Evolutionary conservation across 2,113 vertebrate genomes (phyloP).

Genomic region (Cyprinodon variegatus): DNA sequence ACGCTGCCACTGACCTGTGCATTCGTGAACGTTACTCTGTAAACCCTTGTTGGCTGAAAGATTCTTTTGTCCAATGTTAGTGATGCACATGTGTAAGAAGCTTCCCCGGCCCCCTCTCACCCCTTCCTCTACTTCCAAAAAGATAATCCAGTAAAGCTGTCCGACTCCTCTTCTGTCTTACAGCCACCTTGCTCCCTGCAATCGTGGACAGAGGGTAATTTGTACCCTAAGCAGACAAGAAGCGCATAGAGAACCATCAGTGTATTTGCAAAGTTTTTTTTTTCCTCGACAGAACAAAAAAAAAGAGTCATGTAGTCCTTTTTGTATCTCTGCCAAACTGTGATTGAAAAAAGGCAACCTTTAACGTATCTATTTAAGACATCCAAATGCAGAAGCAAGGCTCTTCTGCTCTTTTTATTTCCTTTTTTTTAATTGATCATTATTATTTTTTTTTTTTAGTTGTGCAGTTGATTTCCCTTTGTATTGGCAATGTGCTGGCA

Average conservation of each 20-base stretch:
- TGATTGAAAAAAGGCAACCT: constrained; percentile 88
- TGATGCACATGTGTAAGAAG: constrained; percentile 91
- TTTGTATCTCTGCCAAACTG: constrained; percentile 94
- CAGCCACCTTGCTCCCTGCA: constrained; percentile 70
- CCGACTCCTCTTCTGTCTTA: constrained; percentile 79
- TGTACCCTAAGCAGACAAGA: constrained; percentile 80
- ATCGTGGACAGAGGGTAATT: constrained; percentile 71
- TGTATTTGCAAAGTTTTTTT: constrained; percentile 94
- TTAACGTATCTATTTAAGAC: constrained; percentile 85
- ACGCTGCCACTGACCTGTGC: constrained; percentile 85
- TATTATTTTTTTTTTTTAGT: constrained; percentile 75
- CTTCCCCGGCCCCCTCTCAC: constrained; percentile 45
- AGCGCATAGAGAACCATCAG: constrained; percentile 85
- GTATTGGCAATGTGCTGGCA: constrained; percentile 95
- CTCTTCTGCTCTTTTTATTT: constrained; percentile 49
- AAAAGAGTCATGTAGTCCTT: constrained; percentile 88
- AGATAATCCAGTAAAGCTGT: constrained; percentile 77
- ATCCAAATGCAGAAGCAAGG: constrained; percentile 70
- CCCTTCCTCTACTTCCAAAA: constrained; percentile 57
- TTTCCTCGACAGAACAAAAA: constrained; percentile 87
- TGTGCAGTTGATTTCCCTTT: constrained; percentile 91
- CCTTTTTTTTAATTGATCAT: constrained; percentile 70
- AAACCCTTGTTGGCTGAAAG: constrained; percentile 90
- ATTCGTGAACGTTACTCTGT: constrained; percentile 95
- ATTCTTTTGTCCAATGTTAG: constrained; percentile 94